A percentile compares a stretch with the other conserved stretches of the same genome.
phyloP scores from a whole-genome alignment of 2,888 invertebrate species.

The Tanaodytes sp. region DNA sequence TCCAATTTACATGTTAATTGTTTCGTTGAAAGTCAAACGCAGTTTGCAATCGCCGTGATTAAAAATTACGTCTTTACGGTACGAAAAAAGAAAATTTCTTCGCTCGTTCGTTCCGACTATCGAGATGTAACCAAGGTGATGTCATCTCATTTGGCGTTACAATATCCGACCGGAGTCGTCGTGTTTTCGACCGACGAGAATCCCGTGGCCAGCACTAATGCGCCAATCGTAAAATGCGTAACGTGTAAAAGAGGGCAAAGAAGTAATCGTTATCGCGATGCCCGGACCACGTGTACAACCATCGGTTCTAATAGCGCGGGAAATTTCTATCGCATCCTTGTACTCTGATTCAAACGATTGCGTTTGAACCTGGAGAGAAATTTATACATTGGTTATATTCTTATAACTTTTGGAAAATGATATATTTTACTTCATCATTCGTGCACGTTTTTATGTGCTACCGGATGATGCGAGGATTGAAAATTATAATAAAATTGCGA shows the following conservation, averaged over 20 bases:
- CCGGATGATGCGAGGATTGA: too few relatives aligned
- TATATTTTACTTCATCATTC: too few relatives aligned
- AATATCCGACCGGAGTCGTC: constrained; percentile 13
- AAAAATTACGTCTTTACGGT: too few relatives aligned
- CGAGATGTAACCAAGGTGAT: too few relatives aligned
- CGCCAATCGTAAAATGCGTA: constrained; percentile 28
- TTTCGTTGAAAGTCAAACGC: constrained; percentile 43
- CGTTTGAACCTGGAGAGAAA: too few relatives aligned
- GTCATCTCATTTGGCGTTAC: constrained; percentile 20
- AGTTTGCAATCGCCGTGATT: constrained; percentile 13
- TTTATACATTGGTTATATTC: too few relatives aligned
- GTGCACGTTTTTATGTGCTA: too few relatives aligned
- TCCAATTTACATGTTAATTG: constrained; percentile 53
- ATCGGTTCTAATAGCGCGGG: constrained; percentile 23
- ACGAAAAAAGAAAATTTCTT: not conserved
- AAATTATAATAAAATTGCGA: too few relatives aligned
- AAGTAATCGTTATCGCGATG: constrained; percentile 42
- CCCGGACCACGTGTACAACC: constrained; percentile 16
- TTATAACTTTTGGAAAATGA: too few relatives aligned
- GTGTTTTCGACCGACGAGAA: constrained; percentile 8
- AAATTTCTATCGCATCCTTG: too few relatives aligned
- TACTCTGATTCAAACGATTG: too few relatives aligned
- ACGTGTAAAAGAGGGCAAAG: constrained; percentile 41
- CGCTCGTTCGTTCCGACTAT: too few relatives aligned
- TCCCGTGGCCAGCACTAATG: constrained; percentile 2